These are phyloP conservation scores for Streptopelia turtur DNA, from an alignment of 2,797 vertebrate species.

Conservation along the genomic window DNA sequence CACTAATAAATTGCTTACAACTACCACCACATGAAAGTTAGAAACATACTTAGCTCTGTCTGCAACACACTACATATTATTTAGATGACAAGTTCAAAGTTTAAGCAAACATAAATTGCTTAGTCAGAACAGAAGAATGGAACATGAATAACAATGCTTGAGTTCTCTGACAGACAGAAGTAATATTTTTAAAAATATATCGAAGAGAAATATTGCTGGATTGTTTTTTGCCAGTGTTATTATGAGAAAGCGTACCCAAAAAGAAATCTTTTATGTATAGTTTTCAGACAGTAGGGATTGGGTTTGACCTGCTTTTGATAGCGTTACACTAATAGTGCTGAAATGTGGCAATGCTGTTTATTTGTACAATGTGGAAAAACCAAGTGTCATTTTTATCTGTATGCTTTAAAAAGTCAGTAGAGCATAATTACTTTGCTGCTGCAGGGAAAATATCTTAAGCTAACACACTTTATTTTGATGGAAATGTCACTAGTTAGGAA, in stretches of 20 bases:
- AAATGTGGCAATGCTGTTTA: constrained; percentile 11
- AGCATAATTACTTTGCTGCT: constrained; percentile 9
- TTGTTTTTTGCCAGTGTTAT: neutral
- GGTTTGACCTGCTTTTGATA: constrained; percentile 11
- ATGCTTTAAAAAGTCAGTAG: constrained; percentile 28
- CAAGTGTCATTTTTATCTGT: constrained; percentile 3
- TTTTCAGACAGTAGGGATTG: constrained; percentile 18
- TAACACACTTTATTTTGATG: constrained; percentile 40
- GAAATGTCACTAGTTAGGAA: constrained; percentile 29
- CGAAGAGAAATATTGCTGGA: neutral
- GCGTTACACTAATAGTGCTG: neutral
- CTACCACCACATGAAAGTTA: neutral
- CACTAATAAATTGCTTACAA: neutral
- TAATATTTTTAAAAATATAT: neutral
- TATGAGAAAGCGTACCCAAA: neutral
- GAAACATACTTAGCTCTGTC: neutral
- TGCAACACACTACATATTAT: neutral
- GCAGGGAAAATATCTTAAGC: constrained; percentile 40
- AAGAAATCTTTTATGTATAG: neutral
- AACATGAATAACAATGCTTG: neutral
- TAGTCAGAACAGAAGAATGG: constrained; percentile 12
- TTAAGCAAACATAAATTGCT: constrained; percentile 16
- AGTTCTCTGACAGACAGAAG: neutral
- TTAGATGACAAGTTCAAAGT: constrained; percentile 22
- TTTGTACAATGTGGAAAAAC: neutral